Evolutionary conservation across 1,140 invertebrate genomes (phyloP).

Genomic region (Trichomalopsis sarcophagae): DNA sequence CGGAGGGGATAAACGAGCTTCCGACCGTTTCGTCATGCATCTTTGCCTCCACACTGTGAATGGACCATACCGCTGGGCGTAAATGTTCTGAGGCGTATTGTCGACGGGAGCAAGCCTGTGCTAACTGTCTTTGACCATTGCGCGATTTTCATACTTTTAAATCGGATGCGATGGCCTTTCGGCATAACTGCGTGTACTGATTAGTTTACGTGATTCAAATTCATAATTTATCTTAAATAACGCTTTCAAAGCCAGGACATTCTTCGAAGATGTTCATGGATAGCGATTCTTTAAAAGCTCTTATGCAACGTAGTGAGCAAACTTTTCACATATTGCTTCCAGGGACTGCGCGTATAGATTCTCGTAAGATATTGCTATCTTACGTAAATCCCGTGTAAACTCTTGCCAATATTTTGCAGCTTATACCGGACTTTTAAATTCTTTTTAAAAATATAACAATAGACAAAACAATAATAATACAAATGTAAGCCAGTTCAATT

Average conservation of each 20-base stretch:
- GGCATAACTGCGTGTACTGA: too few species aligned
- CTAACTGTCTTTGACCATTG: neutral
- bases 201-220: too few species aligned
- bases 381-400: neutral
- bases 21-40: conserved; percentile 13
- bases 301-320: too few species aligned
- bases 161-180: neutral
- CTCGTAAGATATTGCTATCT: too few species aligned
- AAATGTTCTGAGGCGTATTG: neutral
- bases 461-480: neutral
- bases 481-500: neutral
- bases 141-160: neutral
- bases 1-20: conserved; percentile 20
- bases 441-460: neutral
- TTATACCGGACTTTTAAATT: neutral
- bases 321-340: too few species aligned
- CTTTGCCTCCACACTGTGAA: neutral
- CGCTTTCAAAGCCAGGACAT: too few species aligned
- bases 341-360: too few species aligned
- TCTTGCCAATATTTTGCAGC: neutral
- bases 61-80: neutral
- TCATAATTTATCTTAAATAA: too few species aligned
- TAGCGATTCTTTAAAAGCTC: too few species aligned
- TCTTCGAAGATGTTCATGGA: too few species aligned
- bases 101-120: too few species aligned